Percentiles rank a stretch among this genome's conserved stretches.
Evolutionary conservation across 2,888 invertebrate species (phyloP).

Genomic region (Phaonia tiefii): DNA sequence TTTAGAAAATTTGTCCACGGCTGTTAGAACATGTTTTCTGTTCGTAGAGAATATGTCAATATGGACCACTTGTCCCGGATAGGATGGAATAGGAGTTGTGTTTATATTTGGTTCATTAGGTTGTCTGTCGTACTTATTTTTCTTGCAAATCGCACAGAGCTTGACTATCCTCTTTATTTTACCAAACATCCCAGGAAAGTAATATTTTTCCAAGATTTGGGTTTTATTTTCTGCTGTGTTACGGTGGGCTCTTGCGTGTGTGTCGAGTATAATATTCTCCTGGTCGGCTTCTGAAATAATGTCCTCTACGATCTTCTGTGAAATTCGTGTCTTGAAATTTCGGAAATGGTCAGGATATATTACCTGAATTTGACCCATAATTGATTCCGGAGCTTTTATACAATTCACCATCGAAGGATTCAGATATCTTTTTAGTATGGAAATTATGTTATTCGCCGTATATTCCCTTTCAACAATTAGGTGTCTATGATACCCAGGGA

Average conservation of each 20-base stretch:
- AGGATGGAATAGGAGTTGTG: constrained; percentile 34
- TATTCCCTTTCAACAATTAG: too few relatives aligned
- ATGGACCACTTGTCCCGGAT: constrained; percentile 43
- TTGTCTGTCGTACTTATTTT: constrained; percentile 49
- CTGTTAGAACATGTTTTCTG: constrained; percentile 19
- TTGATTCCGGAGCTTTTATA: constrained; percentile 41
- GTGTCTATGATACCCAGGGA: too few relatives aligned
- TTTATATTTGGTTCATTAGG: constrained; percentile 39
- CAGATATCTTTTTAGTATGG: constrained; percentile 46
- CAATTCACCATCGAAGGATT: constrained; percentile 51
- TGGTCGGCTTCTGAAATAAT: constrained; percentile 9
- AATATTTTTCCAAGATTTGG: constrained; percentile 48
- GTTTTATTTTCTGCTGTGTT: constrained; percentile 51
- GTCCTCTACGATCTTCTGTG: constrained; percentile 15
- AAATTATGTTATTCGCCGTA: constrained; percentile 33
- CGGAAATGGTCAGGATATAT: constrained; percentile 23
- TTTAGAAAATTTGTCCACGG: constrained; percentile 42
- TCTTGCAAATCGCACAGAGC: not conserved
- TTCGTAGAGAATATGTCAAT: constrained; percentile 35
- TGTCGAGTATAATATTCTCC: constrained; percentile 25
- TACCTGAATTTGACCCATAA: constrained; percentile 47
- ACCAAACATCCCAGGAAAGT: constrained; percentile 3
- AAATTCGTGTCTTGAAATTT: constrained; percentile 9
- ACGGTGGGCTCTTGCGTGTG: constrained; percentile 23
- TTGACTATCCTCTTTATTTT: constrained; percentile 20